Evolutionary conservation across 1,140 invertebrate genomes (phyloP).

Genomic region (Cydia amplana): DNA sequence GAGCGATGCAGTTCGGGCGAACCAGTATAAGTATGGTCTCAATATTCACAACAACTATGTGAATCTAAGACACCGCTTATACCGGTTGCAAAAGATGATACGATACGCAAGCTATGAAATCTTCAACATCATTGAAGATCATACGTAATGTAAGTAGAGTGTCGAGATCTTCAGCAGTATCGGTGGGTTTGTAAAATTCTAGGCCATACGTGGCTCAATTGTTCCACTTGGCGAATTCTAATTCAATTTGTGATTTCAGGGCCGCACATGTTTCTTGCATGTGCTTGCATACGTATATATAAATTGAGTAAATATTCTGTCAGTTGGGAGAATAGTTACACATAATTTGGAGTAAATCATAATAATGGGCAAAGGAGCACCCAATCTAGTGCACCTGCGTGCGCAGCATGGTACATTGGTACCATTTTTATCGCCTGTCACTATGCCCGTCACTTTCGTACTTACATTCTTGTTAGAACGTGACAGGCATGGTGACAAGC

Average conservation of each 20-base stretch:
- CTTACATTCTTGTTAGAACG: no score
- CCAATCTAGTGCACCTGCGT: no score
- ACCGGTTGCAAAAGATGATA: not conserved
- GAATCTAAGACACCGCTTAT: not conserved
- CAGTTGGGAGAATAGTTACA: no score
- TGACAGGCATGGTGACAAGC: no score
- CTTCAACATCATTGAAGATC: not conserved
- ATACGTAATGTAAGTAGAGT: not conserved
- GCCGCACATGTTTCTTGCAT: not conserved
- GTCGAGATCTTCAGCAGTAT: not conserved
- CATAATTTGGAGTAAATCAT: no score
- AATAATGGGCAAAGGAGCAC: no score
- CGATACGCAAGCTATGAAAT: not conserved
- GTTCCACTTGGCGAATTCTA: slow-evolving; percentile 5
- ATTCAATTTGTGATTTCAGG: slow-evolving; percentile 12
- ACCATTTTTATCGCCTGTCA: no score
- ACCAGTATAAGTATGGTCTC: not conserved
- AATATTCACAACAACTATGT: not conserved
- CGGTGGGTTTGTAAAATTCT: not conserved
- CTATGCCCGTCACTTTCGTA: no score
- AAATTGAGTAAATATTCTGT: no score
- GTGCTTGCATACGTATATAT: not conserved
- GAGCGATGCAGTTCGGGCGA: not conserved
- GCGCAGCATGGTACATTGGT: no score
- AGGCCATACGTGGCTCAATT: slow-evolving; percentile 6